Base-by-base conservation (phyloP, 2,113 vertebrate genomes). In the Lasiurus borealis region DNA sequence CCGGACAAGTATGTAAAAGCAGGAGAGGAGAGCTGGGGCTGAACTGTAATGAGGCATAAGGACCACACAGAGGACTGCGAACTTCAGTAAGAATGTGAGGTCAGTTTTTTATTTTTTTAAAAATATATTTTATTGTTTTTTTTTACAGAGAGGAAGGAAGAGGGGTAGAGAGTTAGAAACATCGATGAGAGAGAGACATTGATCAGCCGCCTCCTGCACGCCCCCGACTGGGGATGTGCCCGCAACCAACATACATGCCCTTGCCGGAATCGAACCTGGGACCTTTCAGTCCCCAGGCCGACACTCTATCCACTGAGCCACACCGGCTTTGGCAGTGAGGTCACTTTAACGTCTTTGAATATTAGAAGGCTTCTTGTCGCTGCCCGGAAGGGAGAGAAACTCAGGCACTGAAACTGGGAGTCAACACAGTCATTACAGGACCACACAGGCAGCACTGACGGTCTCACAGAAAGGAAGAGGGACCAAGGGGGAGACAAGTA, bases 1-100 rank as follows among this genome's bases (percentile, higher is more conserved):
- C 96, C 97, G 95, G 96, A 94, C 88, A 57, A 83, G 19, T 83
- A 77, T 21, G 21, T 36, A 62, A 29, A 92, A 91, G 13, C 25
- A 29, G 46, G 62, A 23, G 15, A 6, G 25, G 50, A 9, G n/a
- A 25, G 68, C 4, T 16, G 25, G 11, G 46, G 3, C 68, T 54
- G 54, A 77, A 40, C 81, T 62, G 50, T 2, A 13, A 54, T 3
- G 62, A 85, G n/a, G n/a, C 36, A n/a, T 69, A 59, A 34, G 57
- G 59, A 68, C 34, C 29, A 83, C 75, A n/a, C 66, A n/a, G 80
- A 89, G 88, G 71, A 52, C 21, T 36, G 4, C 3, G 29, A n/a
- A 29, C 73, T 36, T 89, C 40, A 7, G 4, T 25, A n/a, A 59
- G 71, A 29, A 19, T 0, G 1, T 5, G n/a, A 84, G 91, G 59